Conservation (phyloP, 92 coral and sea anemone genomes). For the Umimayanthus chanpuru region DNA sequence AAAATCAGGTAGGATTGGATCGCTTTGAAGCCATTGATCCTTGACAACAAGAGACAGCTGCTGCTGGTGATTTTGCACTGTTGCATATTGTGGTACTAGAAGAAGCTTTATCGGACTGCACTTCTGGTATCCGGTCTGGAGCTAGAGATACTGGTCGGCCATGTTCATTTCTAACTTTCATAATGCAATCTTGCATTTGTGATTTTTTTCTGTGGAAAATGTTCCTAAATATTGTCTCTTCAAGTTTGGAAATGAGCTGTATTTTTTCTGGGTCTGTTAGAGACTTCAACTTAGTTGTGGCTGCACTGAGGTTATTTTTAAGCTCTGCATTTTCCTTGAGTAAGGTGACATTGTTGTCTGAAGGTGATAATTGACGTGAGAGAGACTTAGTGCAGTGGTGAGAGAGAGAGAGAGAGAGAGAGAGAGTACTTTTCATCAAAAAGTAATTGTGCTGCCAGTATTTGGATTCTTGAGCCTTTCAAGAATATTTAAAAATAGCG, state of each 20-base stretch:
- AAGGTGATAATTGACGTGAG: background rate
- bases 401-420: no score
- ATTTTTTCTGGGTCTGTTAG: background rate
- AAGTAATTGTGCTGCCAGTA: background rate
- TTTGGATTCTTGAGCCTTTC: slow-evolving; percentile 1
- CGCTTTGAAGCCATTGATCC: slow-evolving; percentile 9
- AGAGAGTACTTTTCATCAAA: background rate
- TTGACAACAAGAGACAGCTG: background rate
- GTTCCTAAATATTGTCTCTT: background rate
- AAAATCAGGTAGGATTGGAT: slow-evolving; percentile 2
- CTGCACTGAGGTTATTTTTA: background rate
- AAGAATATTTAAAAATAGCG: no score
- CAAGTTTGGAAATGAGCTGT: background rate
- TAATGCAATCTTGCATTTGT: background rate
- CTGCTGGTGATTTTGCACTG: slow-evolving; percentile 21
- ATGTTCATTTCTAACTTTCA: slow-evolving; percentile 5
- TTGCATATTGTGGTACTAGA: background rate
- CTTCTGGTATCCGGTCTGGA: background rate
- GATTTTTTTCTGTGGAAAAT: background rate
- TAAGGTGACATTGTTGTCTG: background rate
- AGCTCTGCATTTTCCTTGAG: background rate
- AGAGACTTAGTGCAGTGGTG: background rate
- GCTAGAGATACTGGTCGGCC: slow-evolving; percentile 7
- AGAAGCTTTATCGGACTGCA: background rate
- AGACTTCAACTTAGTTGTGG: background rate